Conservation (phyloP, 2,113 vertebrate genomes). For the Gnathonemus echidnorhynchus region DNA sequence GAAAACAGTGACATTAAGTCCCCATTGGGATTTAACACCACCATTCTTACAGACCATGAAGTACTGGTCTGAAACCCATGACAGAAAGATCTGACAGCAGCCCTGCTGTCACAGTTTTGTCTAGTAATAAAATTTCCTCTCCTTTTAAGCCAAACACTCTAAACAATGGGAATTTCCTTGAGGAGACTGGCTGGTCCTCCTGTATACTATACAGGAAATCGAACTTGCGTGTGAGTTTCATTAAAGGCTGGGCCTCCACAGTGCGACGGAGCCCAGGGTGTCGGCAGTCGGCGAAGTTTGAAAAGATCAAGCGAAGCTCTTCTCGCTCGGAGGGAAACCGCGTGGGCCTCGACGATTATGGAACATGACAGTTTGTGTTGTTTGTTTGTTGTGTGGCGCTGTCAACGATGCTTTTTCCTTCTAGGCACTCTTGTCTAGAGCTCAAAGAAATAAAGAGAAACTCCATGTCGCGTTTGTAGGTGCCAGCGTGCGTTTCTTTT, state of each 20-base stretch:
- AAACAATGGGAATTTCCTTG: not conserved
- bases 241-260: not conserved
- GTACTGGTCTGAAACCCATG: not conserved
- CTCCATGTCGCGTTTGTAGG: constrained; percentile 1
- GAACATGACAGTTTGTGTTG: constrained; percentile 16
- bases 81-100: not conserved
- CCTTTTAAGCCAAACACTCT: not conserved
- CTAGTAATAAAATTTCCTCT: not conserved
- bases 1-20: not conserved
- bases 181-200: not conserved
- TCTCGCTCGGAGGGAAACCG: constrained; percentile 6
- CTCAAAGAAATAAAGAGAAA: constrained; percentile 13
- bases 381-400: constrained; percentile 15
- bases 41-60: not conserved
- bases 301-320: not conserved
- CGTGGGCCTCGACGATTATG: constrained; percentile 2
- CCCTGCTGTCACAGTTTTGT: not conserved
- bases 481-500: not conserved
- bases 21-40: not conserved
- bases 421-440: constrained; percentile 3
- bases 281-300: not conserved
- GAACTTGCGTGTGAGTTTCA: not conserved
- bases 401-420: constrained; percentile 12
- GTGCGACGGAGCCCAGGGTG: not conserved
- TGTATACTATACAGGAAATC: not conserved